Evolutionary conservation across 2,113 vertebrate genomes (phyloP), one percentile per base, ranked within the genome.

Genomic region (Falco punctatus): DNA sequence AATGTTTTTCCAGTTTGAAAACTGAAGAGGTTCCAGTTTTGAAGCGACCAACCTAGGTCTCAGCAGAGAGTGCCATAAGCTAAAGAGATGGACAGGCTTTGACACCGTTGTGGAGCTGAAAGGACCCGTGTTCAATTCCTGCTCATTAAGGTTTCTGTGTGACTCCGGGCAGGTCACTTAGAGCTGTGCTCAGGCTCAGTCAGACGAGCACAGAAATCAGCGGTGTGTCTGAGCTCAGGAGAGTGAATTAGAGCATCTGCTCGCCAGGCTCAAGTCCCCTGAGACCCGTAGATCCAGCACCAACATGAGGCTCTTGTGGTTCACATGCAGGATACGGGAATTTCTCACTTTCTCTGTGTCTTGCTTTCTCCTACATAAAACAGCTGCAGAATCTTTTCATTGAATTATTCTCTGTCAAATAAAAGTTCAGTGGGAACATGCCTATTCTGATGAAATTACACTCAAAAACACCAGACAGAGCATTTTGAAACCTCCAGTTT

Each of bases 301-400:
- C 22, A 17, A 2, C 0, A 0, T 28, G 12, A 59, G 7, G 38
- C 11, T 84, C 20, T 20, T 35, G 21, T 17, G 20, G 13, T n/a
- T 62, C 62, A 22, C 35, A 1, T 27, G 8, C 17, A 59, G 28
- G 35, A 17, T 6, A 10, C 1, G 4, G 20, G 11, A 19, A 26
- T 35, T n/a, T 67, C 69, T 87, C 28, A 2, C 15, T 71, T 59
- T 35, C 30, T n/a, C 38, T 40, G 23, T 32, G 44, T 46, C 64
- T 44, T 75, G 30, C 10, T 74, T 70, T n/a, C 44, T 78, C 44
- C 22, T 46, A 0, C 20, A 3, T 21, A 9, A 59, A 58, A 9
- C 13, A 72, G 12, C 46, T 58, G 48, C 73, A 73, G n/a, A 61
- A 51, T 22, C 11, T 62, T n/a, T 79, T 21, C 27, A 7, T 35